phyloP scores from a whole-genome alignment of 2,113 vertebrate species.

The Scytalopus superciliaris region DNA sequence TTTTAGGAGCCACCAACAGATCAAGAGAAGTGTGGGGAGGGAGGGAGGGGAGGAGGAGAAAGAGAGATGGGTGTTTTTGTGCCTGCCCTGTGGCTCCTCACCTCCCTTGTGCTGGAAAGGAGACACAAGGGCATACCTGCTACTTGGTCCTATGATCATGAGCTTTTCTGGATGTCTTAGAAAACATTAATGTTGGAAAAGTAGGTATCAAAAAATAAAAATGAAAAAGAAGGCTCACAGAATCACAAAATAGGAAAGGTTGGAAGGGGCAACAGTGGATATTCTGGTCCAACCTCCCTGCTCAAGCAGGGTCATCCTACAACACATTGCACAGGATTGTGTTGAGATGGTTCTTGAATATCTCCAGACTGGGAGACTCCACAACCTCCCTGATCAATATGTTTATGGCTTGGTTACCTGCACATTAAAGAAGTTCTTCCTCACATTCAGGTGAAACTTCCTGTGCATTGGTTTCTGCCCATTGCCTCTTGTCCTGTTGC shows the following conservation, averaged over 20 bases:
- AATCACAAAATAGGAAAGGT: background rate
- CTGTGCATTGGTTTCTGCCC: background rate
- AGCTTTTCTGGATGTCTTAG: background rate
- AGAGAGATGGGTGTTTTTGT: background rate
- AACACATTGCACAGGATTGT: background rate
- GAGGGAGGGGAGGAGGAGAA: conserved; percentile 11
- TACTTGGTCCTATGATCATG: background rate
- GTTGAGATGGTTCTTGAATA: background rate
- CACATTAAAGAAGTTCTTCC: background rate
- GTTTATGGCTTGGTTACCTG: background rate
- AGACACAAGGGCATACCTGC: background rate
- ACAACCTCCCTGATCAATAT: background rate
- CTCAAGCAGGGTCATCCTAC: background rate
- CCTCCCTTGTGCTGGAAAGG: background rate
- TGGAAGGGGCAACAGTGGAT: background rate
- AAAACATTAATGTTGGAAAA: background rate
- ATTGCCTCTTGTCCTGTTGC: background rate
- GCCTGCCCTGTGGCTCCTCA: background rate
- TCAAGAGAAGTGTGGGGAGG: conserved; percentile 65
- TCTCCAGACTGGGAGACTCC: background rate
- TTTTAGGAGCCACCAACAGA: conserved; percentile 77
- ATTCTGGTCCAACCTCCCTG: background rate
- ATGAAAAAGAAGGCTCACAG: background rate
- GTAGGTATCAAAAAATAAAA: background rate
- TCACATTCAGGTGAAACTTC: background rate